Evolutionary conservation across 2,888 invertebrate genomes (phyloP), one percentile per base, ranked within the genome.

Genomic region (Campoplex nolae): DNA sequence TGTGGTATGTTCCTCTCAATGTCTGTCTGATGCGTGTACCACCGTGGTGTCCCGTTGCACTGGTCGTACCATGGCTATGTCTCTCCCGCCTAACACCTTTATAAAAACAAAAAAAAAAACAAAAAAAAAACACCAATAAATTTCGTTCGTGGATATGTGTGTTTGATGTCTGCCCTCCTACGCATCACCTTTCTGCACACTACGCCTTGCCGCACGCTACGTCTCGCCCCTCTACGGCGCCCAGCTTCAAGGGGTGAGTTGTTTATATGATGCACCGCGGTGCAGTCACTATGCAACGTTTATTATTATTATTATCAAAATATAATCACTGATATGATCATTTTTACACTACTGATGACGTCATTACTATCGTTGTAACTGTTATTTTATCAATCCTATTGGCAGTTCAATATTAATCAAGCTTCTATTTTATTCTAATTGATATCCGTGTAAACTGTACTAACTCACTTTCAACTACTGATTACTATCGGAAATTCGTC

Each of bases 181-280:
- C 88, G 93, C 93, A 93, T 93, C 93, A 90, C 92, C 92, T 92
- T 92, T 93, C 92, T 93, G 92, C 93, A 93, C 93, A 91, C 91
- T 88, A 90, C 93, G 92, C 92, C 92, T 92, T 91, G 90, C 91
- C 89, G 90, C 92, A 91, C 91, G 84, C 89, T 90, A 89, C 91
- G 92, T 91, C 87, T 88, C 93, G 90, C 92, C 91, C 90, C 90
- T 90, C 90, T 90, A 85, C 82, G 82, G 88, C 89, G 89, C 90
- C 89, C 94, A 94, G 94, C 88, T 94, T 94, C 90, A 94, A 94
- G 90, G 94, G 94, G 94, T 94, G 92, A 94, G 94, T 94, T 88
- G 94, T 94, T 88, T 58, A 79, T 70, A 42, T 18, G 67, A 86
- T 81, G 87, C 89, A 89, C 88, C 77, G 58, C 58, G 80, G 87